phyloP scores from a whole-genome alignment of 2,113 vertebrate species.

The Chaetodon auriga region DNA sequence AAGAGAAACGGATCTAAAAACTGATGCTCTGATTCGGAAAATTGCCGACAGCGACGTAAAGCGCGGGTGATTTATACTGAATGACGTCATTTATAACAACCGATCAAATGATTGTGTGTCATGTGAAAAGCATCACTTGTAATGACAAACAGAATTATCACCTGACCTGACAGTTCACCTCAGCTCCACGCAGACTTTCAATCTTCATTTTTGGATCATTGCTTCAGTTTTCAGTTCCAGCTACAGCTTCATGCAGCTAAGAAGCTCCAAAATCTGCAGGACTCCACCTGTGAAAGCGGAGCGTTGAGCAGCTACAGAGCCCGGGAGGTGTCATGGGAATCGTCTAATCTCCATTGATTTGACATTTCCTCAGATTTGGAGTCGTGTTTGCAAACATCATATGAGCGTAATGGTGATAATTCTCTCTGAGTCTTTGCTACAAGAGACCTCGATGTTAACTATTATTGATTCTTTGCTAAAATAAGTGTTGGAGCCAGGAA shows the following conservation, averaged over 20 bases:
- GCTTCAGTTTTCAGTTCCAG: constrained; percentile 7
- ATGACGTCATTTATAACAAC: neutral
- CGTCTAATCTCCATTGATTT: too few species aligned
- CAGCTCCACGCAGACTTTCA: constrained; percentile 1
- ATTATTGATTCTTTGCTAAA: neutral
- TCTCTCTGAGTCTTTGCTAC: too few species aligned
- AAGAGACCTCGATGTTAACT: too few species aligned
- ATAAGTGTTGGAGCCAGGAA: neutral
- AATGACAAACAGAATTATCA: neutral
- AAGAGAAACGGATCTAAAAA: neutral
- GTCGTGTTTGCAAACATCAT: too few species aligned
- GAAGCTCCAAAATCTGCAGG: too few species aligned
- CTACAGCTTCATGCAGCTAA: neutral
- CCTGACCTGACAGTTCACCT: neutral
- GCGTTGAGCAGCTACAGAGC: neutral
- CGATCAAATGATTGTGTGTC: neutral
- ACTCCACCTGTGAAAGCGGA: neutral
- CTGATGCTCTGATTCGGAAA: neutral
- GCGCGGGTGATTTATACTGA: neutral
- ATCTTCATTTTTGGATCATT: neutral
- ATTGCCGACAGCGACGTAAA: neutral
- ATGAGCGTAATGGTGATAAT: too few species aligned
- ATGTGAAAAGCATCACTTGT: neutral
- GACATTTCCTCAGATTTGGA: too few species aligned
- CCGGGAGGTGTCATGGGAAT: too few species aligned